Evolutionary conservation across 1,140 invertebrate genomes (phyloP).

Genomic region (Sesamia nonagrioides): DNA sequence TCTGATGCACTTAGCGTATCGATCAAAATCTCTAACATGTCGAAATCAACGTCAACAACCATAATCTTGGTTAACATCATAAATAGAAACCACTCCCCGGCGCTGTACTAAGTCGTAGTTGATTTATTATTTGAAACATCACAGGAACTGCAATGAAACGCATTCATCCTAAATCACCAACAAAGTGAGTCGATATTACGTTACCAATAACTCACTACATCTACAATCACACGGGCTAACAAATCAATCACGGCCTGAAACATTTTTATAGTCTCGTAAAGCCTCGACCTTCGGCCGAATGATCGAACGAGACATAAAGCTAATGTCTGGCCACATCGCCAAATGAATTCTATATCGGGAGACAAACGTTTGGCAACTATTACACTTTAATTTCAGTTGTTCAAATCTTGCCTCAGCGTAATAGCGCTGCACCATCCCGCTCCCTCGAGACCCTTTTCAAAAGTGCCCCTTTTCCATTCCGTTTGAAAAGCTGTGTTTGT

Average conservation of each 20-base stretch:
- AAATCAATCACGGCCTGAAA: conserved; percentile 66
- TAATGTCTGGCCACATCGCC: conserved; percentile 75
- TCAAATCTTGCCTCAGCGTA: conserved; percentile 85
- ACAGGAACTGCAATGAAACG: conserved; percentile 9
- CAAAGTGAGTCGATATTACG: conserved; percentile 17
- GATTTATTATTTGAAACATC: conserved; percentile 12
- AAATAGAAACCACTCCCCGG: not conserved
- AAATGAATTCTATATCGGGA: conserved; percentile 83
- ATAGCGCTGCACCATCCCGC: conserved; percentile 78
- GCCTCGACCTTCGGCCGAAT: conserved; percentile 65
- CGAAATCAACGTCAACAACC: not conserved
- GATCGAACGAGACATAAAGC: conserved; percentile 67
- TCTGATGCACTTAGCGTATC: not conserved
- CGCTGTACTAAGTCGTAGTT: not conserved
- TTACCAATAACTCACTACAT: conserved; percentile 44
- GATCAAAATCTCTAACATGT: not conserved
- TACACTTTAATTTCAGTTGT: conserved; percentile 87
- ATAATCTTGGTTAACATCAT: not conserved
- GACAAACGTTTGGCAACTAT: conserved; percentile 85
- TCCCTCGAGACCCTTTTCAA: conserved; percentile 64
- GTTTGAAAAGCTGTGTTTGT: conserved; percentile 60
- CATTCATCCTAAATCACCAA: conserved; percentile 3
- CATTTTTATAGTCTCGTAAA: conserved; percentile 70
- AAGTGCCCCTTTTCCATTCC: conserved; percentile 65
- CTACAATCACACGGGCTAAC: conserved; percentile 21